Conservation (phyloP, 2,797 vertebrate genomes). For the Eleutherodactylus coqui region DNA sequence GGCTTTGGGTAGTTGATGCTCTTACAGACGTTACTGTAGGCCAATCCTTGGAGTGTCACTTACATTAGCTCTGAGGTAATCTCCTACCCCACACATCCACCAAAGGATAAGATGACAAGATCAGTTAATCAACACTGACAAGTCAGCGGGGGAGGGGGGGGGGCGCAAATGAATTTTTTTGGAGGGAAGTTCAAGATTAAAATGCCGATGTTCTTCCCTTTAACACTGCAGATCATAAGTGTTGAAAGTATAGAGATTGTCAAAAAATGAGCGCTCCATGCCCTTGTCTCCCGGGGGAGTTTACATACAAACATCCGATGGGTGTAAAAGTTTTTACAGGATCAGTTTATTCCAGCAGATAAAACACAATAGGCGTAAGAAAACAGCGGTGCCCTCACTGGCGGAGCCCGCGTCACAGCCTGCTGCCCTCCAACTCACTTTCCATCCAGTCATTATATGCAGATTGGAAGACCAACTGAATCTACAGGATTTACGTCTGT, state of each 20-base stretch:
- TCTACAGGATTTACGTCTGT: too few relatives aligned
- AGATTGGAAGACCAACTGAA: too few relatives aligned
- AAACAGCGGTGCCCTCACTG: not conserved
- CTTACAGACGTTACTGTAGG: constrained; percentile 71
- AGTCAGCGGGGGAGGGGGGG: constrained; percentile 75
- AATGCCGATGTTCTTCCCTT: constrained; percentile 73
- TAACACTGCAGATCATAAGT: constrained; percentile 56
- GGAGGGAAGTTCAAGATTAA: constrained; percentile 72
- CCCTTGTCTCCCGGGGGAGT: constrained; percentile 25
- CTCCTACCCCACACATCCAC: constrained; percentile 77
- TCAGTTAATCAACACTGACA: constrained; percentile 82
- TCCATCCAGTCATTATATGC: too few relatives aligned
- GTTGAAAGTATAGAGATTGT: constrained; percentile 49
- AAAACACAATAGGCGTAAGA: not conserved
- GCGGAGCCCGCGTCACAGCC: not conserved
- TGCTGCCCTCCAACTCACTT: too few relatives aligned
- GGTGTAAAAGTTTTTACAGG: constrained; percentile 31
- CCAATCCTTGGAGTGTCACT: constrained; percentile 79
- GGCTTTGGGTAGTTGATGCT: constrained; percentile 66
- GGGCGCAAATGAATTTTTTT: constrained; percentile 72
- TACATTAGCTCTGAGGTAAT: constrained; percentile 79
- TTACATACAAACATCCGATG: not conserved
- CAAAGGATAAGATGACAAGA: constrained; percentile 78
- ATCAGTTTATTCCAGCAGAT: constrained; percentile 10
- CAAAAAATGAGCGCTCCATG: constrained; percentile 37